phyloP scores from a whole-genome alignment of 2,113 vertebrate genomes.

The Saccopteryx bilineata region DNA sequence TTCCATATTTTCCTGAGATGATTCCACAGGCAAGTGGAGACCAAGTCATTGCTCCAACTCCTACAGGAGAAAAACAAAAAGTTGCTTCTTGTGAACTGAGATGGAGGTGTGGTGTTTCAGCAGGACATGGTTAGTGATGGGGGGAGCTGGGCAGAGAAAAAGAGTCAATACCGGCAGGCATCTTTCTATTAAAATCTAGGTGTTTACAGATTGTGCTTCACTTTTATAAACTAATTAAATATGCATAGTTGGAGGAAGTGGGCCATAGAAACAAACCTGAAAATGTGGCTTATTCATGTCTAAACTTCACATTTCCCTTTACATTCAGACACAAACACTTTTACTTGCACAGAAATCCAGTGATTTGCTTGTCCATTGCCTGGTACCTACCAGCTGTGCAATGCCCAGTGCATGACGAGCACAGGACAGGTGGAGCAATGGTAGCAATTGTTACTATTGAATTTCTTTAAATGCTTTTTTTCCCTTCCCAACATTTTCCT shows the following conservation, averaged over 20 bases:
- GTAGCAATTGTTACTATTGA: not conserved
- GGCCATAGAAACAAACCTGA: not conserved
- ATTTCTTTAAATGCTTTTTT: not conserved
- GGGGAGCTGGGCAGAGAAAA: not conserved
- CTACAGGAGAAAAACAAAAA: slow-evolving; percentile 82
- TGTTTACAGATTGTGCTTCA: not conserved
- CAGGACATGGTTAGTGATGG: not conserved
- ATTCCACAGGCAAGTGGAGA: slow-evolving; percentile 98
- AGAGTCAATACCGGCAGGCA: not conserved
- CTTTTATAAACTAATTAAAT: slow-evolving; percentile 46
- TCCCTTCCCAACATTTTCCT: not conserved
- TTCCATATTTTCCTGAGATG: slow-evolving; percentile 98
- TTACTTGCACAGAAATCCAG: not conserved
- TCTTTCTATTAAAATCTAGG: slow-evolving; percentile 66
- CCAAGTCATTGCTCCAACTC: slow-evolving; percentile 99
- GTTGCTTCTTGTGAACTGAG: not conserved
- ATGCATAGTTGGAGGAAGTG: not conserved
- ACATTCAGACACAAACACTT: not conserved
- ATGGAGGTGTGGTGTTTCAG: not conserved
- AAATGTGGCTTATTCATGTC: not conserved
- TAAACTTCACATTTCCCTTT: not conserved
- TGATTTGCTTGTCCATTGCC: not conserved
- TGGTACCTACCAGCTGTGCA: not conserved
- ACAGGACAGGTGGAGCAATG: not conserved
- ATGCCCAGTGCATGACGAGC: fast-evolving